A percentile compares a stretch with the other conserved stretches of the same genome.
Conservation (phyloP, 1,140 invertebrate genomes). For the Cheumatopsyche charites region DNA sequence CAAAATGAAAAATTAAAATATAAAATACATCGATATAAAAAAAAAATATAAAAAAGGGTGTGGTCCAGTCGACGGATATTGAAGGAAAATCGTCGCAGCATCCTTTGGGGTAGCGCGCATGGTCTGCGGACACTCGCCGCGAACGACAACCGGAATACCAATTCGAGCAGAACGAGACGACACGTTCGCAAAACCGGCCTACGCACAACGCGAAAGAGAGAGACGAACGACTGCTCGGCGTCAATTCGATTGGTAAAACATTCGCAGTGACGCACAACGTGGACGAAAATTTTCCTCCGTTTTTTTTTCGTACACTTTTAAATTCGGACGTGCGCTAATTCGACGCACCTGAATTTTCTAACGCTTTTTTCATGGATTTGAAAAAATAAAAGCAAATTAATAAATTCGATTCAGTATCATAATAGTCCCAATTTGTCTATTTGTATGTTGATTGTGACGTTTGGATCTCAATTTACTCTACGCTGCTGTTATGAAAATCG, state of each 20-base stretch:
- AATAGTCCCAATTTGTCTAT: no score
- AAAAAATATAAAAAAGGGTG: conserved; percentile 7
- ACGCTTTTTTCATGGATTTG: neutral
- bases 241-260: neutral
- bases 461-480: no score
- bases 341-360: neutral
- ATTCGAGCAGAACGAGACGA: neutral
- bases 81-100: conserved; percentile 31
- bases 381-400: no score
- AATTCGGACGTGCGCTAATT: conserved; percentile 1
- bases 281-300: no score
- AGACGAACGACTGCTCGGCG: neutral
- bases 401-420: no score
- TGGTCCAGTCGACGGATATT: conserved; percentile 3
- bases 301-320: no score
- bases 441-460: no score
- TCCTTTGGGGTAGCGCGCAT: conserved; percentile 27
- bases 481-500: no score
- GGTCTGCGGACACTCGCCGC: neutral
- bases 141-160: conserved; percentile 11
- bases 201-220: neutral
- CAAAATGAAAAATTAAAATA: no score
- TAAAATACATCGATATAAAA: no score
- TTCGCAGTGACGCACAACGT: neutral
- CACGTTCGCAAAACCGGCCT: neutral